A percentile compares a stretch with the other conserved stretches of the same genome.
These are phyloP conservation scores for Ditylenchus weischeri DNA, from an alignment of 2,888 invertebrate genomes.

Conservation along the genomic window DNA sequence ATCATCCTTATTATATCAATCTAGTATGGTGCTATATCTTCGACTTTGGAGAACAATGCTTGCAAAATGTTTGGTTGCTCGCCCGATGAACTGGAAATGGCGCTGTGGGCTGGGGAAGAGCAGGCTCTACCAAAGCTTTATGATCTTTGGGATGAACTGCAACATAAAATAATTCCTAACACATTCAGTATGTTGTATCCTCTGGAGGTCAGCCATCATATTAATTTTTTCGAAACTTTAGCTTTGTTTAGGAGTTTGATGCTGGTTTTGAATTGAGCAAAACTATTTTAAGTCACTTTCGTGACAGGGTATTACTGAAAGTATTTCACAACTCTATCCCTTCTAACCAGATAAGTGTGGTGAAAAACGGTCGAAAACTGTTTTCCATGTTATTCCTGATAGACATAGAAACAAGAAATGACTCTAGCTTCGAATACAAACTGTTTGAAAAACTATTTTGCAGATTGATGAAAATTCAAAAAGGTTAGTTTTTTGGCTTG, in stretches of 20 bases:
- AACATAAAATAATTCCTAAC: slow-evolving; percentile 21
- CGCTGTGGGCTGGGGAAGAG: background rate
- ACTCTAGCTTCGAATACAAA: slow-evolving; percentile 6
- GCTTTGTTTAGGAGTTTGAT: slow-evolving; percentile 9
- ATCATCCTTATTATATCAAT: background rate
- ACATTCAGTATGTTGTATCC: slow-evolving; percentile 23
- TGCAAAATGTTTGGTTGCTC: slow-evolving; percentile 28
- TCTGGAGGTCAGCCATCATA: slow-evolving; percentile 22
- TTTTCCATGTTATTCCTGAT: background rate
- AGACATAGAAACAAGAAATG: slow-evolving; percentile 7
- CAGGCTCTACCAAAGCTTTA: background rate
- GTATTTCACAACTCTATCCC: background rate
- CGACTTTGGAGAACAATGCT: slow-evolving; percentile 31
- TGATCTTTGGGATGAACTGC: slow-evolving; percentile 19
- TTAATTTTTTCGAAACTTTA: no score
- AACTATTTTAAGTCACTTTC: slow-evolving; percentile 13
- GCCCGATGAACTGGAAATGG: slow-evolving; percentile 23
- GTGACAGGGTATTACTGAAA: slow-evolving; percentile 12
- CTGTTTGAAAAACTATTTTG: slow-evolving; percentile 3
- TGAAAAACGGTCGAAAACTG: background rate
- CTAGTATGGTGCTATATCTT: slow-evolving; percentile 28
- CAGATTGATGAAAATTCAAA: background rate
- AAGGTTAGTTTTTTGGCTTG: background rate
- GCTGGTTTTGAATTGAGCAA: background rate
- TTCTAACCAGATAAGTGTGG: background rate